Base-by-base conservation (phyloP, 2,888 invertebrate genomes). In the Caenorhabditis sp. region DNA sequence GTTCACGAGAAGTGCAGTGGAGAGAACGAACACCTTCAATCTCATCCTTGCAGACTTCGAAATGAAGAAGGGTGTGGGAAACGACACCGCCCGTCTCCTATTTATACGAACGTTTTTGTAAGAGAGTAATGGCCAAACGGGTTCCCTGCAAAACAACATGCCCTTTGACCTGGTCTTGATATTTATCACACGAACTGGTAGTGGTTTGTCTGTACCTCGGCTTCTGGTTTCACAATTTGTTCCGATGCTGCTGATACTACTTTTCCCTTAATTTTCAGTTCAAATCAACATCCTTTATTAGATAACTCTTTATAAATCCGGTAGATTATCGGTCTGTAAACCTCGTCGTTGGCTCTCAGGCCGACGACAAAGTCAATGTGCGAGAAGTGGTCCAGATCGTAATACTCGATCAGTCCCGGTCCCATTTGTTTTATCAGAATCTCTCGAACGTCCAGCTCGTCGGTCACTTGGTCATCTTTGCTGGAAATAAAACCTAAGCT, bases 301-400 rank as follows among this genome's bases (percentile, higher is more conserved):
- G 13, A 13, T 13, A 74, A 39, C 24, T 79, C 79, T 41, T 75
- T 56, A 45, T 79, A 79, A 35, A 79, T 75, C 32, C 52, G 37
- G 17, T 66, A 56, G 15, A 79, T 66, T 1, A 75, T 79, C 9
- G 79, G 79, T 26, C 55, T 65, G 37, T 72, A 79, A 1, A 79
- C 70, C 37, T 76, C 76, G 50, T 79, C 76, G 5, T 45, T 52
- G 3, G 79, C 79, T 24, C 79, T 43, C 7, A 79, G 53, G 24
- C 79, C 79, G 45, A 76, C 41, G 9, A 58, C 70, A 37, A 63
- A 79, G 52, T 79, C 79, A 11, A 62, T 8, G 27, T 79, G 79
- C 20, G 72, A 73, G 56, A 76, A 79, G 37, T 73, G 68, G 27
- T 76, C 72, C 37, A 79, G 27, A 37, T 65, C 50, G 32, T 68